phyloP scores from a whole-genome alignment of 2,113 vertebrate species.

The Guaruba guarouba region DNA sequence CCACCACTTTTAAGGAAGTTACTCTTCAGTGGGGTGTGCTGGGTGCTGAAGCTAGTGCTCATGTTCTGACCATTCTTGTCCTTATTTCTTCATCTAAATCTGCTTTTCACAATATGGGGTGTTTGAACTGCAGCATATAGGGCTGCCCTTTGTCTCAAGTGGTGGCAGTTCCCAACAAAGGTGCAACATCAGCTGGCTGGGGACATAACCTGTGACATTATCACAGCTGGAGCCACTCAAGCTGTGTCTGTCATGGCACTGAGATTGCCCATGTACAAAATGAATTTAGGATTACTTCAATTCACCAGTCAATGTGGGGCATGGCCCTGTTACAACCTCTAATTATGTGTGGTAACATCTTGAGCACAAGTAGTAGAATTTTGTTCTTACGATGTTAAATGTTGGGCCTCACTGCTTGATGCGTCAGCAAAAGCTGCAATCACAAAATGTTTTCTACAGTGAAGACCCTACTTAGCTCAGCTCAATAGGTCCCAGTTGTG shows the following conservation, averaged over 20 bases:
- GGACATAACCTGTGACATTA: neutral
- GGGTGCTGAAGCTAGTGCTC: fast-evolving
- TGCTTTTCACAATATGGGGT: neutral
- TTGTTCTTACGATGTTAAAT: neutral
- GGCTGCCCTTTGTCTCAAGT: neutral
- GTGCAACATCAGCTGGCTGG: neutral
- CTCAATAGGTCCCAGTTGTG: neutral
- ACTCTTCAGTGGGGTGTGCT: neutral
- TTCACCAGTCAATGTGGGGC: neutral
- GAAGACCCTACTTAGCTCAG: neutral
- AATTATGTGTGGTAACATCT: neutral
- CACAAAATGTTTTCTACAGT: neutral
- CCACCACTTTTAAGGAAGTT: neutral
- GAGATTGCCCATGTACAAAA: neutral
- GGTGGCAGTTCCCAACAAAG: neutral
- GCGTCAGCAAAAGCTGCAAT: neutral
- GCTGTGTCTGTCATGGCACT: neutral
- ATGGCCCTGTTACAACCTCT: neutral
- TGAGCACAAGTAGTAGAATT: neutral
- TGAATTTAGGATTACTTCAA: neutral
- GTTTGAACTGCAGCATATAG: fast-evolving
- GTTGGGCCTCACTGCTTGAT: neutral
- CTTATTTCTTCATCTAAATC: neutral
- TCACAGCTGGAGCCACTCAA: neutral
- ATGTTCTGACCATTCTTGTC: neutral